phyloP scores from a whole-genome alignment of 2,888 invertebrate genomes.

The Drosophila vallismaia region DNA sequence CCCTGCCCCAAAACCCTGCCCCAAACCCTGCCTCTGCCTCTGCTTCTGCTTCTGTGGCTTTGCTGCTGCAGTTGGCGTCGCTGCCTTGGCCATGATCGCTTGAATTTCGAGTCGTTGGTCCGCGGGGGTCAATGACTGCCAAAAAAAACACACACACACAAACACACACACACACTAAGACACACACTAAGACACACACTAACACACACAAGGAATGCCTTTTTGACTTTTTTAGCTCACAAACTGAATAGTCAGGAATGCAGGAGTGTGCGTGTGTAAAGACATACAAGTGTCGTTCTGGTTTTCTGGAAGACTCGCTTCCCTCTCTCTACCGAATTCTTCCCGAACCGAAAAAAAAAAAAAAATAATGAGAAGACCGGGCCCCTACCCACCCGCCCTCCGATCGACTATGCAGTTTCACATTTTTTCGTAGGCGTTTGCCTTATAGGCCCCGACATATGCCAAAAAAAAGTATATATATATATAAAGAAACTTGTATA shows the following conservation, averaged over 20 bases:
- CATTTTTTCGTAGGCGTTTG: constrained; percentile 77
- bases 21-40: constrained; percentile 12
- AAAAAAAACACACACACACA: constrained; percentile 50
- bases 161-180: constrained; percentile 25
- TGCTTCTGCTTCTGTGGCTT: constrained; percentile 1
- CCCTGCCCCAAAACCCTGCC: neutral
- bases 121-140: constrained; percentile 74
- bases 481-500: constrained; percentile 1
- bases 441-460: constrained; percentile 12
- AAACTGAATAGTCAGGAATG: constrained; percentile 71
- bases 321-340: constrained; percentile 5
- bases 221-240: constrained; percentile 58
- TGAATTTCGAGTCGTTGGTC: constrained; percentile 30
- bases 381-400: neutral
- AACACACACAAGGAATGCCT: neutral
- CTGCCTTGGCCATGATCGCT: constrained; percentile 48
- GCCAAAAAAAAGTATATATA: constrained; percentile 1
- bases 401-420: constrained; percentile 68
- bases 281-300: constrained; percentile 70
- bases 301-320: constrained; percentile 42
- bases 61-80: constrained; percentile 8
- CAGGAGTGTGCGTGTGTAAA: constrained; percentile 12
- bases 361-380: neutral
- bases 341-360: no score
- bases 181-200: no score